Evolutionary conservation across 2,797 vertebrate species (phyloP).

Genomic region (Lacerta agilis): DNA sequence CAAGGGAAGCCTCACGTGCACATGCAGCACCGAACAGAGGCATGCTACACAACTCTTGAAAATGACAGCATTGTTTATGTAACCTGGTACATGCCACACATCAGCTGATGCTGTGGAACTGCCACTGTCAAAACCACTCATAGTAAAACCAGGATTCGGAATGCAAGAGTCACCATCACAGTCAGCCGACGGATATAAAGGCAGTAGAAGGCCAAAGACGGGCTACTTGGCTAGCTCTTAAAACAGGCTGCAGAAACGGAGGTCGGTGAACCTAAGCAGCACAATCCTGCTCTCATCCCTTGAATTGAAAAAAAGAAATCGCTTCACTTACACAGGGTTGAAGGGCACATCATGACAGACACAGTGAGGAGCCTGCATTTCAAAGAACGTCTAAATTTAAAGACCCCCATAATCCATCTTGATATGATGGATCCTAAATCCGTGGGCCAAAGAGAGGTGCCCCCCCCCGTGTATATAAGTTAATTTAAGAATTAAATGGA

Average conservation of each 20-base stretch:
- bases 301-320: constrained; percentile 27
- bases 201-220: constrained; percentile 40
- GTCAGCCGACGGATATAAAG: constrained; percentile 45
- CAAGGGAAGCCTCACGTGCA: not conserved
- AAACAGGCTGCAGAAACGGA: constrained; percentile 45
- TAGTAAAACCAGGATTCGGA: constrained; percentile 20
- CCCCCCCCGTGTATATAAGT: not conserved
- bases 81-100: not conserved
- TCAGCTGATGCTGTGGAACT: constrained; percentile 8
- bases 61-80: not conserved
- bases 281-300: constrained; percentile 54
- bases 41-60: constrained; percentile 30
- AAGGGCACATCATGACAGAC: not conserved
- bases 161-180: not conserved
- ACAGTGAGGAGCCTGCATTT: not conserved
- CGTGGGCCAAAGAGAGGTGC: not conserved
- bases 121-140: not conserved
- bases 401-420: not conserved
- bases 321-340: constrained; percentile 27
- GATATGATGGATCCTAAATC: not conserved
- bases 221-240: constrained; percentile 42
- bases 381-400: not conserved
- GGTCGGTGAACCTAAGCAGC: constrained; percentile 52
- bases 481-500: constrained; percentile 13
- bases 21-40: not conserved